Evolutionary conservation across 2,888 invertebrate genomes (phyloP).

Genomic region (Hemithea aestivaria): DNA sequence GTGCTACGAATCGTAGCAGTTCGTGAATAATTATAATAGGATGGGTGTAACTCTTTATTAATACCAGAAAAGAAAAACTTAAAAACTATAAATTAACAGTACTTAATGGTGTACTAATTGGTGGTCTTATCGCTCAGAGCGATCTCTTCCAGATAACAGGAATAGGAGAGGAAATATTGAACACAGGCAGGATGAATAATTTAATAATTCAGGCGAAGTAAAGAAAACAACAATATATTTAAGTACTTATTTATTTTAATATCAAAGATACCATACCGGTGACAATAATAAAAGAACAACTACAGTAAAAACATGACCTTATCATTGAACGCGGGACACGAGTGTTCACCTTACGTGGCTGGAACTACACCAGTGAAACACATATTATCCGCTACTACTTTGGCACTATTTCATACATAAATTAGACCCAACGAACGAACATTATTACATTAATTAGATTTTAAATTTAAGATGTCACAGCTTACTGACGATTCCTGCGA

Average conservation of each 20-base stretch:
- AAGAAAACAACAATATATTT: constrained; percentile 29
- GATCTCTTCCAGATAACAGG: too few relatives aligned
- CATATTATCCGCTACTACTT: constrained; percentile 46
- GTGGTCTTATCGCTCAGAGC: too few relatives aligned
- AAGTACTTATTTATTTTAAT: constrained; percentile 62
- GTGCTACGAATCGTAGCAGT: too few relatives aligned
- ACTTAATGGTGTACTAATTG: too few relatives aligned
- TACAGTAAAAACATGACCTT: constrained; percentile 43
- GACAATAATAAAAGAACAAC: constrained; percentile 57
- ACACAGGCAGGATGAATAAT: too few relatives aligned
- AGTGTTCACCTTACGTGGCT: constrained; percentile 41
- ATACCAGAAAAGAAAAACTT: too few relatives aligned
- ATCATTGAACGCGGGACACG: constrained; percentile 46
- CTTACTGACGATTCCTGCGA: constrained; percentile 73
- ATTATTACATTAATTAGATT: constrained; percentile 39
- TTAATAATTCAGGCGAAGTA: too few relatives aligned
- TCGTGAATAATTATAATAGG: too few relatives aligned
- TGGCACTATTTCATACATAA: constrained; percentile 67
- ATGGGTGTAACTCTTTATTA: too few relatives aligned
- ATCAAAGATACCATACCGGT: constrained; percentile 55
- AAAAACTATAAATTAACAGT: too few relatives aligned
- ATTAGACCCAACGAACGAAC: constrained; percentile 54
- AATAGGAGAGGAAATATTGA: too few relatives aligned
- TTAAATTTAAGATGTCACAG: constrained; percentile 37
- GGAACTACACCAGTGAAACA: constrained; percentile 26